Evolutionary conservation across 2,888 invertebrate species (phyloP), one percentile per base, ranked within the genome.

Genomic region (Acronicta alni): DNA sequence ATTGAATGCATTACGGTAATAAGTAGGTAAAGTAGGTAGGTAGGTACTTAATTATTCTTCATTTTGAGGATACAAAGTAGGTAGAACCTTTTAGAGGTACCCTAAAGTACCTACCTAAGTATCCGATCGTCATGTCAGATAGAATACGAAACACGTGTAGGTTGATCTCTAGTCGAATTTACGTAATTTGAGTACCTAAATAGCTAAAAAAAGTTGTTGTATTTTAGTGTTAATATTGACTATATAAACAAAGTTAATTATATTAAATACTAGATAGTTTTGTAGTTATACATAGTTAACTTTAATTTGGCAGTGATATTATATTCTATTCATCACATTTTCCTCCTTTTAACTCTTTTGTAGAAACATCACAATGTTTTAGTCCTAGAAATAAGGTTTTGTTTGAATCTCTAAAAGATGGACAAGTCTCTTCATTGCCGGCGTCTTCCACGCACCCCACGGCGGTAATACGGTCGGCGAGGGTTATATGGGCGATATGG

Each of bases 381-480:
- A 66, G 51, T 67, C 52, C 63, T 75, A 66, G 46, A 55, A 51
- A 53, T 63, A 69, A 61, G 17, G 54, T 59, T 69, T 74, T 57
- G 48, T 42, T 46, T 65, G 37, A 69, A 74, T 74, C 62, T 76
- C 67, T 59, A 37, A 51, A 39, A 52, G 43, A 49, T 46, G 26
- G 54, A 9, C 10, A 26, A 42, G 44, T 56, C 49, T 70, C 37
- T 67, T 77, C 71, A 78, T 51, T 73, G 83, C 52, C 83, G 81
- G 46, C 85, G 88, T 57, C 88, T 81, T 17, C 87, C 88, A 30
- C 89, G 85, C 17, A 84, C 76, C 18, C 82, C 53, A 23, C 81
- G 80, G 26, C 78, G 63, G 39, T 70, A 58, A 45, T 51, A 60
- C 37, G 48, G 72, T 51, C 65, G 75, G 68, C 59, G 84, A 67